Evolutionary conservation across 2,888 invertebrate species (phyloP), one percentile per base, ranked within the genome.

Genomic region (Sesia bembeciformis): DNA sequence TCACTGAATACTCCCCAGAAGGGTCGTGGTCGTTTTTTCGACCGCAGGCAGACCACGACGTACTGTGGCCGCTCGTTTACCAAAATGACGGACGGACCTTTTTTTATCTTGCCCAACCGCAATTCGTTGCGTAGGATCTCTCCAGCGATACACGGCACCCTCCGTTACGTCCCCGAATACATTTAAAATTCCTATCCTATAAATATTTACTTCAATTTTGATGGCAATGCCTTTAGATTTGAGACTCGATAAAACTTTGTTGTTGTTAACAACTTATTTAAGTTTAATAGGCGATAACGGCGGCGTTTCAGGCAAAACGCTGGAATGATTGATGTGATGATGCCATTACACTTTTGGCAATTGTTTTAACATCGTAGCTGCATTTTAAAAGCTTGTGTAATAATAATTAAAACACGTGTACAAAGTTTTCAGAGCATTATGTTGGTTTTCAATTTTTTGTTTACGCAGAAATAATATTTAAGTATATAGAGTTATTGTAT

Each of bases 81-180:
- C 81, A 79, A 84, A 88, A 87, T 85, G 85, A 85, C 84, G 84
- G 78, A 84, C 84, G 79, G 78, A 84, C 88, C 88, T 84, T 88
- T 88, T 88, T 23, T 87, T 87, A 86, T 86, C 85, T 86, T 72
- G 72, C 65, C 76, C 78, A 78, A 83, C 88, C 84, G 85, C 87
- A 87, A 88, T 88, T 87, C 84, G 85, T 81, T 81, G 78, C 76
- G 71, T 69, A 75, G 83, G 83, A 84, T 86, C 79, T 78, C 71
- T 71, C 70, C 73, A 65, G 79, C 82, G 85, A 87, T 86, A 84
- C 80, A 81, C 70, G 69, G 49, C 6, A 49, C 66, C 65, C 68
- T 65, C 64, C 59, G 63, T 65, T 70, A 62, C 68, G 64, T 52
- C 70, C 72, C 70, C 72, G 70, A 76, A 71, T 68, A 76, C 77